These are phyloP conservation scores for Oreochromis spilurus DNA, from an alignment of 2,113 vertebrate species.

Conservation along the genomic window DNA sequence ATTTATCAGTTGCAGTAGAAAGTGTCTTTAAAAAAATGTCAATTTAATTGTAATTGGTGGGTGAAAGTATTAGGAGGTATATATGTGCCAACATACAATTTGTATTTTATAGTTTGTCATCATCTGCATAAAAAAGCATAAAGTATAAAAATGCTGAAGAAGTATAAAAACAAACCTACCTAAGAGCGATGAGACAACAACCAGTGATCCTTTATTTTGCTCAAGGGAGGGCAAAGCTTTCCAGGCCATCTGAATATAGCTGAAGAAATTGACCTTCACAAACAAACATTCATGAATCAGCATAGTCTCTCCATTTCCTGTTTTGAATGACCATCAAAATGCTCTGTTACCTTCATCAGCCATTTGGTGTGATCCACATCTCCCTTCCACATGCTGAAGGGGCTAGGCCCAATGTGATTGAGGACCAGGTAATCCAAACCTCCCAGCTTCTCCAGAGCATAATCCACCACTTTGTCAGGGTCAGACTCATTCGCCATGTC, in stretches of 20 bases:
- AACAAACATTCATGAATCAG: background rate
- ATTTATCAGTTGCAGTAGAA: background rate
- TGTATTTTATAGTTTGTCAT: background rate
- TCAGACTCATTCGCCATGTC: slow-evolving; percentile 79
- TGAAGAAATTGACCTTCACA: slow-evolving; percentile 84
- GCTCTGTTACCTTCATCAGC: slow-evolving; percentile 79
- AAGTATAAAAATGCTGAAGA: background rate
- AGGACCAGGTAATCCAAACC: slow-evolving; percentile 83
- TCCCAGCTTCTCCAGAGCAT: slow-evolving; percentile 78
- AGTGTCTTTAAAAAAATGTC: background rate
- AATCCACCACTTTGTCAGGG: slow-evolving; percentile 73
- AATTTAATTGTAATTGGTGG: background rate
- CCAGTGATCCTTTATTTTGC: slow-evolving; percentile 74
- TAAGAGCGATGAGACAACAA: slow-evolving; percentile 80
- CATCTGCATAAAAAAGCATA: background rate
- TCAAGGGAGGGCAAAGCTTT: slow-evolving; percentile 76
- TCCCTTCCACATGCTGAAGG: slow-evolving; percentile 73
- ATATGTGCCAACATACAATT: background rate
- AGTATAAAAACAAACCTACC: slow-evolving; percentile 61
- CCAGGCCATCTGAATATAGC: slow-evolving; percentile 78
- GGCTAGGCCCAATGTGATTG: slow-evolving; percentile 78
- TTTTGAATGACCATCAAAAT: background rate
- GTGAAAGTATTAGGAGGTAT: background rate
- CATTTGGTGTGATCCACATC: slow-evolving; percentile 71
- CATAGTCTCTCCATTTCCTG: background rate